Conservation (phyloP, 2,888 invertebrate species). For the Drosophila planitibia region DNA sequence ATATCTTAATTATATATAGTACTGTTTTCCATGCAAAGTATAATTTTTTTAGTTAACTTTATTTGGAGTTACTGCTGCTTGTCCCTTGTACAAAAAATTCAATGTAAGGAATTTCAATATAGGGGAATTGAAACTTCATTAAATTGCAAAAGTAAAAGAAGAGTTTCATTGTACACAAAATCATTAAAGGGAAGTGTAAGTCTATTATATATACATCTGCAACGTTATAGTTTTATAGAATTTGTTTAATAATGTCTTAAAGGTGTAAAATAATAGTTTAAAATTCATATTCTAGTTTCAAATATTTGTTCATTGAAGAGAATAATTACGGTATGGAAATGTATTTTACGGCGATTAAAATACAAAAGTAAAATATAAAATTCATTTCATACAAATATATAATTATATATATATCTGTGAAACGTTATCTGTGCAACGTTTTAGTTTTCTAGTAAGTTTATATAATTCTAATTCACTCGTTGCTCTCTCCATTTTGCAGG, state of each 20-base stretch:
- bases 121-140: not conserved
- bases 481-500: slow-evolving; percentile 54
- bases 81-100: not conserved
- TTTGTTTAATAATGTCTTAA: not conserved
- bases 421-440: not conserved
- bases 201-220: not conserved
- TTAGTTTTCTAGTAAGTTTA: not conserved
- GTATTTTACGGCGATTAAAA: not conserved
- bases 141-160: not conserved
- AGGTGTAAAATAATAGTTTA: not conserved
- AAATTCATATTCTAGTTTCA: not conserved
- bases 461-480: not conserved
- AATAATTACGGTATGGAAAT: not conserved
- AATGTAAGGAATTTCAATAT: not conserved
- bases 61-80: no score
- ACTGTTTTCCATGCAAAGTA: no score
- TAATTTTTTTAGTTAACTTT: no score
- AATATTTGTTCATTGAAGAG: not conserved
- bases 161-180: not conserved
- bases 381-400: not conserved
- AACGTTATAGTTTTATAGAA: not conserved
- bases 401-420: not conserved
- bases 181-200: not conserved
- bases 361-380: not conserved
- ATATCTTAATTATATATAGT: no score